phyloP scores from a whole-genome alignment of 2,797 vertebrate species.

The Benthosema pterotum region DNA sequence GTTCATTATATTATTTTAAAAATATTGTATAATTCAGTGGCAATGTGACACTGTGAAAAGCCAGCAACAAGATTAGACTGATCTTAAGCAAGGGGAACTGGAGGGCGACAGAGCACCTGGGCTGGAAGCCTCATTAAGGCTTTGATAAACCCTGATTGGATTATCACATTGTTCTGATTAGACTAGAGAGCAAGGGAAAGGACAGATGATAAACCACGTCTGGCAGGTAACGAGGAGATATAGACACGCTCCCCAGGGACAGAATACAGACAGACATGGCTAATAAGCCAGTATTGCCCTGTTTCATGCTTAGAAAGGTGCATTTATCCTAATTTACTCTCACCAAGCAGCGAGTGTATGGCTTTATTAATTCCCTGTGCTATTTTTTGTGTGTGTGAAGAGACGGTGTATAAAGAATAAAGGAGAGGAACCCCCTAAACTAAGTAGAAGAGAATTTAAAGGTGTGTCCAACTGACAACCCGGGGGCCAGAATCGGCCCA shows the following conservation, averaged over 20 bases:
- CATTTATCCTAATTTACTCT: constrained; percentile 4
- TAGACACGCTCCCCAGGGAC: constrained; percentile 2
- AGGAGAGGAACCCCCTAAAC: no score
- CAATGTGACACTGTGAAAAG: background rate
- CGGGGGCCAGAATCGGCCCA: no score
- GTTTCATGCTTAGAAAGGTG: constrained; percentile 14
- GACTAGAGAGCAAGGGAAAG: constrained; percentile 26
- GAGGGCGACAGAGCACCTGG: constrained; percentile 1
- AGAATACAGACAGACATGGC: constrained; percentile 35
- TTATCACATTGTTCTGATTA: constrained; percentile 37
- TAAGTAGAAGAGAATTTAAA: no score
- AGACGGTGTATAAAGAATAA: no score
- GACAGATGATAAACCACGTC: constrained; percentile 30
- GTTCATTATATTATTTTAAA: no score
- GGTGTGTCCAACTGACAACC: no score
- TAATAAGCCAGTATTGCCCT: constrained; percentile 7
- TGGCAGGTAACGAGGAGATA: constrained; percentile 1
- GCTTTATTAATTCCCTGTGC: constrained; percentile 10
- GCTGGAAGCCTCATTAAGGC: constrained; percentile 43
- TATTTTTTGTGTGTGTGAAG: no score
- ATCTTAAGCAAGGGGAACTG: background rate
- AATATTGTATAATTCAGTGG: no score
- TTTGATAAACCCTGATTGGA: constrained; percentile 33
- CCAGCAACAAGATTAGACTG: no score
- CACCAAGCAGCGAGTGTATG: background rate